Percentiles rank a stretch among this genome's conserved stretches.
These are phyloP conservation scores for Elaphurus davidianus DNA, from an alignment of 2,113 vertebrate genomes.

Conservation along the genomic window DNA sequence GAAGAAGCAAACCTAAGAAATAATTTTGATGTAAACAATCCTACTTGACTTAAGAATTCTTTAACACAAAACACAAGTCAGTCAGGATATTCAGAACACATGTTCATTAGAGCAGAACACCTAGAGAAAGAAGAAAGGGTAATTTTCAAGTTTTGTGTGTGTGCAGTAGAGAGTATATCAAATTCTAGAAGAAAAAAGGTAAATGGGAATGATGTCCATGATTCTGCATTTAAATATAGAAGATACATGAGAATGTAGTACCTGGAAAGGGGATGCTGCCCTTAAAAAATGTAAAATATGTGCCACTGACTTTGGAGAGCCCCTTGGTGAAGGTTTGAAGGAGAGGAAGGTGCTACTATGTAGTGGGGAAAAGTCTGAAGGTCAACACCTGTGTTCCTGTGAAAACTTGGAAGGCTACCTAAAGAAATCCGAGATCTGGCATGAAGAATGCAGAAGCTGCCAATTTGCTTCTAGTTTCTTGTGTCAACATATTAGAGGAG, in stretches of 20 bases:
- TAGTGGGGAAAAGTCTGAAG: background rate
- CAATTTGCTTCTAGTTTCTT: background rate
- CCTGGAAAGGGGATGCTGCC: background rate
- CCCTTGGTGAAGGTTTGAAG: background rate
- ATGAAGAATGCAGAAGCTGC: background rate
- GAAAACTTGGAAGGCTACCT: background rate
- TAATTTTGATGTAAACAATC: slow-evolving; percentile 22
- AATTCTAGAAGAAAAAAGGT: background rate
- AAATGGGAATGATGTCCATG: background rate
- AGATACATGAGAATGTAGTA: background rate
- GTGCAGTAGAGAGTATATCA: background rate
- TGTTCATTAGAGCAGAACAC: background rate
- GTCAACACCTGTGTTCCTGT: background rate
- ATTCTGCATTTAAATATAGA: background rate
- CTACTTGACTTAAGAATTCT: slow-evolving; percentile 15
- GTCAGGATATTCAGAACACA: background rate
- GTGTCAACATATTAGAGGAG: background rate
- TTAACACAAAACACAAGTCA: background rate
- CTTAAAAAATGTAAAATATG: background rate
- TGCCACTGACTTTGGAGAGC: background rate
- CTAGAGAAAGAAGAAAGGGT: background rate
- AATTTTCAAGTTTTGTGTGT: background rate
- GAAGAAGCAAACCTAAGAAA: background rate
- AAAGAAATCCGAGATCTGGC: background rate
- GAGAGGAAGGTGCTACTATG: background rate